Evolutionary conservation across 1,140 invertebrate species (phyloP).

Genomic region (Drosophila dunni): DNA sequence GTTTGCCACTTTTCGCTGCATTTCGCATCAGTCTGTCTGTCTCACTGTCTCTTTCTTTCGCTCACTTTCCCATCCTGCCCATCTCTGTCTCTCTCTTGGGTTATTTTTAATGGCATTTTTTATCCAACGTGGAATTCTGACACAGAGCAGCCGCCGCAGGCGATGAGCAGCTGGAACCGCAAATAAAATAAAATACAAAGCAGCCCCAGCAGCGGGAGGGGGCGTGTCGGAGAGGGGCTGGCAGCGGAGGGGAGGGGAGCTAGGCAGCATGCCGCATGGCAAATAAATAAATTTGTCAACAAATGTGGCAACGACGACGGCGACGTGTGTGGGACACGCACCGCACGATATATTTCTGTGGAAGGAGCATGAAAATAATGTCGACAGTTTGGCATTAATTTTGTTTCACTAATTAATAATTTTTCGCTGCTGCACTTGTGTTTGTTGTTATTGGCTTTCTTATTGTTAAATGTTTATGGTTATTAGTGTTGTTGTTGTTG

Average conservation of each 20-base stretch:
- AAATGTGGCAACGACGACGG: slow-evolving; percentile 63
- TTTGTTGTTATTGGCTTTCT: slow-evolving; percentile 9
- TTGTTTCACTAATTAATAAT: slow-evolving; percentile 83
- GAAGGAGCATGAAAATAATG: slow-evolving; percentile 60
- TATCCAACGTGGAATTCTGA: slow-evolving; percentile 57
- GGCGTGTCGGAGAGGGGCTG: background rate
- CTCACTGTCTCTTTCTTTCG: slow-evolving; percentile 27
- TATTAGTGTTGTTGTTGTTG: slow-evolving; percentile 20
- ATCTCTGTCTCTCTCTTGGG: slow-evolving; percentile 48
- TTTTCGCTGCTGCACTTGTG: slow-evolving; percentile 45
- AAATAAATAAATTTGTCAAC: slow-evolving; percentile 83
- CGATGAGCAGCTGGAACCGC: slow-evolving; percentile 67
- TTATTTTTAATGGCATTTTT: slow-evolving; percentile 80
- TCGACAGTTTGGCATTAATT: slow-evolving; percentile 79
- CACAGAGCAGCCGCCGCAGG: slow-evolving; percentile 29
- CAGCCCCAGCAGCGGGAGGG: background rate
- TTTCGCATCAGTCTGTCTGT: slow-evolving; percentile 12
- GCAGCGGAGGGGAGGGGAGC: slow-evolving; percentile 4
- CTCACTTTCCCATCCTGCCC: slow-evolving; percentile 34
- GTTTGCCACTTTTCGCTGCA: slow-evolving; percentile 32
- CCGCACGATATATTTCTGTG: slow-evolving; percentile 1
- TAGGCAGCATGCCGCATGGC: slow-evolving; percentile 41
- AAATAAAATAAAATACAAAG: slow-evolving; percentile 64
- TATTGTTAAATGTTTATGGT: slow-evolving; percentile 9
- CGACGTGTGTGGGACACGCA: slow-evolving; percentile 41